A percentile compares a stretch with the other conserved stretches of the same genome.
Evolutionary conservation across 2,113 vertebrate species (phyloP).

Genomic region (Oreochromis spilurus): DNA sequence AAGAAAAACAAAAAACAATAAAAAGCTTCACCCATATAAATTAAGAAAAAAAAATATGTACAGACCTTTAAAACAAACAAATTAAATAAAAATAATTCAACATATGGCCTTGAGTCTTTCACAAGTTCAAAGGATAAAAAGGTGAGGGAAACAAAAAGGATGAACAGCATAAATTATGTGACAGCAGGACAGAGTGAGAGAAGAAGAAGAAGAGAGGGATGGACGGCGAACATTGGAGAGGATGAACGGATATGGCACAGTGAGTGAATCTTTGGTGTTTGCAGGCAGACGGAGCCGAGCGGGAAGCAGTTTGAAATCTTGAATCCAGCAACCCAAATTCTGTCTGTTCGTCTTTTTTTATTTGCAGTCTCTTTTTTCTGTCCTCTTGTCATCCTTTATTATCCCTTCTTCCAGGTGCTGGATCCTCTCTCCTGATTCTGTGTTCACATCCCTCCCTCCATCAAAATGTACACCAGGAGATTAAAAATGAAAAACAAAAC

Average conservation of each 20-base stretch:
- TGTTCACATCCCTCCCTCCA: not conserved
- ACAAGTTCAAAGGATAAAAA: slow-evolving; percentile 36
- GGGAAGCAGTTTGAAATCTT: not conserved
- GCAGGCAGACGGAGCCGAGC: not conserved
- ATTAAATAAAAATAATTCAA: slow-evolving; percentile 60
- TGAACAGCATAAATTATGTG: slow-evolving; percentile 8
- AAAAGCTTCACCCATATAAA: slow-evolving; percentile 72
- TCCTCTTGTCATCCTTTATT: not conserved
- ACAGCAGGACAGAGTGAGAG: slow-evolving; percentile 20
- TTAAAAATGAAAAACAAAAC: not conserved
- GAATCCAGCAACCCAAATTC: not conserved
- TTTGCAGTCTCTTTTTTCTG: not conserved
- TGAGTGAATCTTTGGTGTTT: slow-evolving; percentile 49
- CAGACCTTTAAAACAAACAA: slow-evolving; percentile 64
- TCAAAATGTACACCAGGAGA: not conserved
- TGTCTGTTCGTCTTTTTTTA: not conserved
- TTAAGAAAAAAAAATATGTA: slow-evolving; percentile 71
- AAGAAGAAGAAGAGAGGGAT: slow-evolving; percentile 4
- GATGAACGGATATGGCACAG: slow-evolving; percentile 54
- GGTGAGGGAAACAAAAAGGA: not conserved
- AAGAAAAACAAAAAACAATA: not conserved
- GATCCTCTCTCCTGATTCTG: not conserved
- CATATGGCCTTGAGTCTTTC: slow-evolving; percentile 55
- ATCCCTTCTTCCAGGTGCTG: not conserved
- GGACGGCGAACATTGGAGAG: not conserved